Conservation (phyloP, 2,113 vertebrate genomes). For the Oxyura jamaicensis region DNA sequence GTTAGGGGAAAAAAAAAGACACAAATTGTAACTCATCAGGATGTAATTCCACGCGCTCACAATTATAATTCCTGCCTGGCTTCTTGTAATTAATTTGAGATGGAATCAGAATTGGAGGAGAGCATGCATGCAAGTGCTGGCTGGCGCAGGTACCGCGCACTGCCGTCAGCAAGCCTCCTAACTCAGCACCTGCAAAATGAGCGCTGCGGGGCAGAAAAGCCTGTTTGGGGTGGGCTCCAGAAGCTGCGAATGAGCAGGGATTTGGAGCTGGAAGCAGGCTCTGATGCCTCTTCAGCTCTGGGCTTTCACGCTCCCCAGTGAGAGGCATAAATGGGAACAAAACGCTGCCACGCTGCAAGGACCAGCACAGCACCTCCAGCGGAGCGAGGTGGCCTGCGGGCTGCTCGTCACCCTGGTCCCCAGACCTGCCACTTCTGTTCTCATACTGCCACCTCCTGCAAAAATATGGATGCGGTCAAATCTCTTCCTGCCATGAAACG, state of each 20-base stretch:
- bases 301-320: neutral
- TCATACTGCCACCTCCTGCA: neutral
- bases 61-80: constrained; percentile 35
- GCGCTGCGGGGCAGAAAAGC: neutral
- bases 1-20: neutral
- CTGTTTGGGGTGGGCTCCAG: neutral
- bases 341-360: neutral
- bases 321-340: neutral
- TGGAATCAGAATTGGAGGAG: neutral
- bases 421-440: neutral
- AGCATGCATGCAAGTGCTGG: rapidly evolving
- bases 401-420: neutral
- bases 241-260: neutral
- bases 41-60: constrained; percentile 35
- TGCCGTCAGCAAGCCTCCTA: rapidly evolving
- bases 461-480: neutral
- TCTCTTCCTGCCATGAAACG: neutral
- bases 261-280: neutral
- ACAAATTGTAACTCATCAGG: constrained; percentile 39
- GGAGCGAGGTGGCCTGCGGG: rapidly evolving
- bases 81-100: constrained; percentile 49
- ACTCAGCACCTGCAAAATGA: neutral
- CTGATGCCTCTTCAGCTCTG: neutral
- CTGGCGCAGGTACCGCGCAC: rapidly evolving
- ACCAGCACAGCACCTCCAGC: neutral